These are phyloP conservation scores for Polylopha cassiicola DNA, from an alignment of 2,888 invertebrate species.

Conservation along the genomic window DNA sequence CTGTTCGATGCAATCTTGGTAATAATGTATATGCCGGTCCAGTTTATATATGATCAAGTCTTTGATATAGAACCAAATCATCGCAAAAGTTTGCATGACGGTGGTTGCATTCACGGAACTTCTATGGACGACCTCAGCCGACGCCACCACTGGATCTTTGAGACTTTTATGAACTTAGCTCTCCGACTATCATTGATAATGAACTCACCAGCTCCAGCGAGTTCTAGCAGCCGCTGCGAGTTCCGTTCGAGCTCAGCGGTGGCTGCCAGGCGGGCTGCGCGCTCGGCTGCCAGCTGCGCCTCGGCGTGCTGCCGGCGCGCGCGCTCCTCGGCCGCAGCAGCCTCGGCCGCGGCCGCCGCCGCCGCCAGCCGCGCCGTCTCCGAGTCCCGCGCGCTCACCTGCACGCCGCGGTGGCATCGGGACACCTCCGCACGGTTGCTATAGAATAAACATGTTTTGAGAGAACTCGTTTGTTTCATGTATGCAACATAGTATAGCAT, in stretches of 20 bases:
- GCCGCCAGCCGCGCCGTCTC: constrained; percentile 80
- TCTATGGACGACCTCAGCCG: no score
- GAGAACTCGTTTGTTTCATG: constrained; percentile 26
- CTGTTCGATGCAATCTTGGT: no score
- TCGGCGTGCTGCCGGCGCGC: constrained; percentile 77
- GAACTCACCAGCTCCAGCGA: constrained; percentile 69
- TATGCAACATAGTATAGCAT: neutral
- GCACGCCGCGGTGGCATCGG: constrained; percentile 78
- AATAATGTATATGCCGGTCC: no score
- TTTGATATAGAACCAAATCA: no score
- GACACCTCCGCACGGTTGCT: constrained; percentile 54
- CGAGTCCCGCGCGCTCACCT: constrained; percentile 80
- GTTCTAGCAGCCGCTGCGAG: constrained; percentile 82
- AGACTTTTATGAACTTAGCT: no score
- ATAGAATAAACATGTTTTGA: constrained; percentile 4
- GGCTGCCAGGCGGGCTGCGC: constrained; percentile 84
- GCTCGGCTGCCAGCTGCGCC: constrained; percentile 80
- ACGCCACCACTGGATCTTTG: no score
- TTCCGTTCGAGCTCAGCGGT: constrained; percentile 85
- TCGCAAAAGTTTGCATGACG: constrained; percentile 29
- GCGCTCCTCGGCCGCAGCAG: constrained; percentile 80
- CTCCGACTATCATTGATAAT: constrained; percentile 1
- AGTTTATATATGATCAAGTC: no score
- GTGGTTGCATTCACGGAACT: constrained; percentile 29
- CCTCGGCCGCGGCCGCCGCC: constrained; percentile 75